Conservation (phyloP, 2,797 vertebrate genomes). For the Anguilla obscura region DNA sequence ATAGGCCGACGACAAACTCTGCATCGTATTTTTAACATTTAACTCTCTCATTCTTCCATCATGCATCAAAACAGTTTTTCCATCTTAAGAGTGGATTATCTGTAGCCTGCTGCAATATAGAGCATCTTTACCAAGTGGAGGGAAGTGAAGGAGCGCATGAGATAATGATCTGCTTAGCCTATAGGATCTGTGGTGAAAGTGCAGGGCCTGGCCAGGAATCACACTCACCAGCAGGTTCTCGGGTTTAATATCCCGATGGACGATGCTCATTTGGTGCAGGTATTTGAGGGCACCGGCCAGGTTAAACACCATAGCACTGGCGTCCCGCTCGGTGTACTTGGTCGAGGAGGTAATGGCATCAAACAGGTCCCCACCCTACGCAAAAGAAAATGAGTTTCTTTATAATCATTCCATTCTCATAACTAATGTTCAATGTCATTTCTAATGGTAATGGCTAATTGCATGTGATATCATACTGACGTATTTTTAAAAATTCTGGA, state of each 20-base stretch:
- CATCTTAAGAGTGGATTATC: neutral
- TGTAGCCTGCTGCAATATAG: neutral
- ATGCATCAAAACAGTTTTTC: neutral
- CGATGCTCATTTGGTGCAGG: constrained; percentile 91
- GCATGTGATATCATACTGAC: neutral
- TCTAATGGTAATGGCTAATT: neutral
- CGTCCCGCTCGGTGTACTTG: constrained; percentile 93
- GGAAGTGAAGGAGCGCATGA: neutral
- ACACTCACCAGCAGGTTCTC: constrained; percentile 90
- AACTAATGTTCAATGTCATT: neutral
- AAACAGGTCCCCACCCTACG: constrained; percentile 92
- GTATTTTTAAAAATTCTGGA: neutral
- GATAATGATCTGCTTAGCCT: neutral
- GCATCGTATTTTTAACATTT: neutral
- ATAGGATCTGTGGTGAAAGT: neutral
- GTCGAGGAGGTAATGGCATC: constrained; percentile 98
- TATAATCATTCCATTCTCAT: neutral
- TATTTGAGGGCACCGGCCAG: constrained; percentile 89
- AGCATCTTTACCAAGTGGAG: neutral
- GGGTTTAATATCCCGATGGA: constrained; percentile 97
- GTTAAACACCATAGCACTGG: constrained; percentile 97
- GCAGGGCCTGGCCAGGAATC: neutral
- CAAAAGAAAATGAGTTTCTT: neutral
- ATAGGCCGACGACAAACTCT: neutral
- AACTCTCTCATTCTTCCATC: neutral